Base-by-base conservation (phyloP, 2,888 invertebrate genomes). In the Caradrina kadenii region DNA sequence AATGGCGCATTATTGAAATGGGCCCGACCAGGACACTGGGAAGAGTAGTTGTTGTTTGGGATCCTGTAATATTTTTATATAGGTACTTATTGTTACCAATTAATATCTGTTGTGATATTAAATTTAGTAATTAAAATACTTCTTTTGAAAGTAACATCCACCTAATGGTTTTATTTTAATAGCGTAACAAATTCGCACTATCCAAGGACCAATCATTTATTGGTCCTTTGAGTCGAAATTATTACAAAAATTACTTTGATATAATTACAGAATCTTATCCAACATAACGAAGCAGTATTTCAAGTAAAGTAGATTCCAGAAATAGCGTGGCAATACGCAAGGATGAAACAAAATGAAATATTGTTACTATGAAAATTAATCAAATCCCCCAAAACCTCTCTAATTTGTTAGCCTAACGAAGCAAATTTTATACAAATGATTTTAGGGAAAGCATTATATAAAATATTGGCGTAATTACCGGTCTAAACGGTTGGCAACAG, bases 401-500 rank as follows among this genome's bases (percentile, higher is more conserved):
- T 60, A 73, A 66, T 74, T 79, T 74, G 61, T 75, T 39, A 39
- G 42, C 52, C 59, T 75, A 68, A 63, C 66, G 58, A 75, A 80
- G 62, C 61, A 53, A 66, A 62, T 79, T 76, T 63, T 60, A 59
- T 76, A 76, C 48, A 60, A 80, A 76, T 80, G 15, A 69, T 76
- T 80, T 80, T 63, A 69, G 69, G 35, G 63, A 63, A 75, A 63
- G 63, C 65, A 69, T 69, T 68, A 45, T 79, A 73, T 82, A 82
- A 85, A 83, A 82, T 86, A 87, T 88, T 78, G 76, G 80, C 76
- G 84, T 85, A 87, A 88, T 88, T 88, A 88, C 86, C 85, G 80
- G 74, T 73, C 78, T 80, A 82, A 87, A 81, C 73, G 69, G 81
- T 77, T 86, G 86, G 84, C 87, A 84, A 81, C 83, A 67, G 82